Percentiles rank a stretch among this genome's conserved stretches.
Evolutionary conservation across 2,113 vertebrate genomes (phyloP).

Genomic region (Dromas ardeola): DNA sequence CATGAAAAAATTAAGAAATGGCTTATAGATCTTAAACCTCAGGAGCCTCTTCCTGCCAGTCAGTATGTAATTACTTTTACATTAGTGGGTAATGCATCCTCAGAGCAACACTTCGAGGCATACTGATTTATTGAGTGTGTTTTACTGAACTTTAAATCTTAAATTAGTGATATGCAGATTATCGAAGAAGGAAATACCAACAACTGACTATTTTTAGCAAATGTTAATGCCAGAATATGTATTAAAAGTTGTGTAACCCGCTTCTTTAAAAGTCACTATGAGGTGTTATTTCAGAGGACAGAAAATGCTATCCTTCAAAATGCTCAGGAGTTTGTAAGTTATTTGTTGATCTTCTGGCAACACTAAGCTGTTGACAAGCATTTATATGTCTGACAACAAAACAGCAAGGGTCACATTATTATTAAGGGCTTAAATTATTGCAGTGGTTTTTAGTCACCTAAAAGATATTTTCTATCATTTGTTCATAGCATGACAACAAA

Average conservation of each 20-base stretch:
- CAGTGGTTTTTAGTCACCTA: not conserved
- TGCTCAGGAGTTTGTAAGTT: not conserved
- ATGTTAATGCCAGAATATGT: not conserved
- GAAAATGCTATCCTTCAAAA: not conserved
- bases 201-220: not conserved
- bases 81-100: slow-evolving; percentile 2
- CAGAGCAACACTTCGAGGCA: not conserved
- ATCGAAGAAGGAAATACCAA: not conserved
- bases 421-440: not conserved
- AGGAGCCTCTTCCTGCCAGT: slow-evolving; percentile 6
- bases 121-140: not conserved
- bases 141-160: slow-evolving; percentile 16
- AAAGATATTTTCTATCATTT: not conserved
- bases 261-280: not conserved
- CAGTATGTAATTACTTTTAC: slow-evolving; percentile 38
- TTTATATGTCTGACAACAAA: not conserved
- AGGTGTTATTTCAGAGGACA: not conserved
- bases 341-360: not conserved
- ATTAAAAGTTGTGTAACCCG: not conserved
- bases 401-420: not conserved
- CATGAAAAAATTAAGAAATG: slow-evolving; percentile 44
- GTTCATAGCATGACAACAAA: not conserved
- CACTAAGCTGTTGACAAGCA: not conserved
- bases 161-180: not conserved
- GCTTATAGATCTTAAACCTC: slow-evolving; percentile 33